Conservation (phyloP, 2,113 vertebrate genomes). For the Merops nubicus region DNA sequence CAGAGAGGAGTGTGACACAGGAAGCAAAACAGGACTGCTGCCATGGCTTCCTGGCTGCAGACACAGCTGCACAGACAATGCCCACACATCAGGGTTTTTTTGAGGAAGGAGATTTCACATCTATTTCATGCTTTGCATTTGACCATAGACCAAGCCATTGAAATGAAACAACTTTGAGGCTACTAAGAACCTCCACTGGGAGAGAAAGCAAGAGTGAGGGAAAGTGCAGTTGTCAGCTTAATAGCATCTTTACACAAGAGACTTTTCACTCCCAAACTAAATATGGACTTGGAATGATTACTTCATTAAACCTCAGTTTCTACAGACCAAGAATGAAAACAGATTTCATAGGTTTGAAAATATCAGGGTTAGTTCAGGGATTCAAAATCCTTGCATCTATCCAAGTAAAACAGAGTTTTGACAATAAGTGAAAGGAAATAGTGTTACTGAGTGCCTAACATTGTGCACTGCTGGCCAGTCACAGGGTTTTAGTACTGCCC, state of each 20-base stretch:
- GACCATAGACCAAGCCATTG: not conserved
- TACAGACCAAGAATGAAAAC: conserved; percentile 68
- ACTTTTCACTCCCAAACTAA: not conserved
- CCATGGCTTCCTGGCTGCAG: not conserved
- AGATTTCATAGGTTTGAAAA: conserved; percentile 71
- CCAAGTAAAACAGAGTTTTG: conserved; percentile 74
- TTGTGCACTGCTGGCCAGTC: not conserved
- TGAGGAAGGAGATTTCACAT: not conserved
- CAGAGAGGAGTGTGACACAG: not conserved
- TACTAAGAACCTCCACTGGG: conserved; percentile 21
- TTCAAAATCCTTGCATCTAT: conserved; percentile 6
- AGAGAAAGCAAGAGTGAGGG: conserved; percentile 34
- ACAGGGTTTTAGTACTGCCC: conserved; percentile 30
- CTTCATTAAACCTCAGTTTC: conserved; percentile 66
- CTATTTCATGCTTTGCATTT: not conserved
- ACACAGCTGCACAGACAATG: not conserved
- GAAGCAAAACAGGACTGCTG: not conserved
- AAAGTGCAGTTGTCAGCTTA: conserved; percentile 23
- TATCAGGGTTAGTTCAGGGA: conserved; percentile 46
- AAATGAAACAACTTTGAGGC: conserved; percentile 38
- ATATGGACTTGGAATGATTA: conserved; percentile 48
- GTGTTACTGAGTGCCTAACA: not conserved
- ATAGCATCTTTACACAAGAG: not conserved
- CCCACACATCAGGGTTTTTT: not conserved
- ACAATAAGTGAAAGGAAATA: conserved; percentile 66